phyloP scores from a whole-genome alignment of 2,888 invertebrate genomes.

The Cheilosia variabilis region DNA sequence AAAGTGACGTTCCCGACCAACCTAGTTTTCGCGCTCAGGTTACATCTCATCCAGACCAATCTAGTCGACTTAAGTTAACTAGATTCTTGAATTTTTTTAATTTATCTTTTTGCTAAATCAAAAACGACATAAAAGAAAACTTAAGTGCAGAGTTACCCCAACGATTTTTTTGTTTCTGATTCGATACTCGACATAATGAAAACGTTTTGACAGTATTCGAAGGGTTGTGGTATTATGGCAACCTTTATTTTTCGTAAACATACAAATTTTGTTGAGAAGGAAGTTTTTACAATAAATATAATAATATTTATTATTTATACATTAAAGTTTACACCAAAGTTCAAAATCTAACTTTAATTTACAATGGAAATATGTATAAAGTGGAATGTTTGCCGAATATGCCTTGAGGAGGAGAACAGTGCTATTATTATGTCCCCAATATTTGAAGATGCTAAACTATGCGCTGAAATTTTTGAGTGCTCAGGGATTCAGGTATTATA shows the following conservation, averaged over 20 bases:
- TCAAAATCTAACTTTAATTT: conserved; percentile 9
- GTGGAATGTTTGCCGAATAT: conserved; percentile 81
- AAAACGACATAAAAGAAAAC: no score
- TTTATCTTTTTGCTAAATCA: no score
- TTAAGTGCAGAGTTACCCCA: neutral
- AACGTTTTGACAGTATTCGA: conserved; percentile 40
- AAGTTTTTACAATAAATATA: neutral
- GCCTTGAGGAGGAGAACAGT: conserved; percentile 76
- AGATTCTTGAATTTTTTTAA: no score
- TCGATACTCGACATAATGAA: conserved; percentile 58
- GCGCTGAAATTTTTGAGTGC: conserved; percentile 76
- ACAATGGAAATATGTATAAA: conserved; percentile 81
- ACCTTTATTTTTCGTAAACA: conserved; percentile 60
- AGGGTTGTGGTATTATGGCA: neutral
- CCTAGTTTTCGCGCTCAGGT: no score
- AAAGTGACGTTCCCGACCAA: no score
- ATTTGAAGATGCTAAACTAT: conserved; percentile 72
- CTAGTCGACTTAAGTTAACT: no score
- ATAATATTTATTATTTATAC: neutral
- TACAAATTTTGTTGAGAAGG: conserved; percentile 19
- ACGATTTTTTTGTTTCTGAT: neutral
- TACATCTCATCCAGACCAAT: no score
- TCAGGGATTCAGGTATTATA: conserved; percentile 75
- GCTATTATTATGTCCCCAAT: conserved; percentile 64
- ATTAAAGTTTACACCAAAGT: neutral